Percentiles rank a stretch among this genome's conserved stretches.
phyloP scores from a whole-genome alignment of 2,797 vertebrate genomes.

The Sphenopsis melanotis region DNA sequence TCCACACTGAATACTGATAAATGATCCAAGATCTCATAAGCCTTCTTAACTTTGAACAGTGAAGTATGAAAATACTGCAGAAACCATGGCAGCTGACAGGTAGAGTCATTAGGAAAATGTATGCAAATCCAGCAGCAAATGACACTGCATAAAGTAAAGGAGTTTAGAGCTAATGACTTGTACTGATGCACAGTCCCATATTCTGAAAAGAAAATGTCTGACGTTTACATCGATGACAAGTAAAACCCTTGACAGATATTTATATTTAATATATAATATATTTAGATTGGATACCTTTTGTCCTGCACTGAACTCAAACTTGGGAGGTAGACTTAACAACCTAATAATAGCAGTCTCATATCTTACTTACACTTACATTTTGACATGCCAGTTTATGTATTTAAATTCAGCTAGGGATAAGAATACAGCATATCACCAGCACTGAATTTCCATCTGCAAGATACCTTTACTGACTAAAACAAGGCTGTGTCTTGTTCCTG shows the following conservation, averaged over 20 bases:
- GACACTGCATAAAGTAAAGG: slow-evolving; percentile 26
- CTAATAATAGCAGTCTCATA: neutral
- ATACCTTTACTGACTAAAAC: neutral
- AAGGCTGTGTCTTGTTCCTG: neutral
- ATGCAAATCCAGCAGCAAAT: slow-evolving; percentile 45
- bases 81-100: slow-evolving; percentile 35
- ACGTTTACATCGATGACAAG: neutral
- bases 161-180: neutral
- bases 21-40: slow-evolving; percentile 66
- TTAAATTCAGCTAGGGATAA: neutral
- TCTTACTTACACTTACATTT: neutral
- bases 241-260: neutral
- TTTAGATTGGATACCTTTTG: neutral
- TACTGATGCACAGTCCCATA: neutral
- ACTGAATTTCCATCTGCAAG: neutral
- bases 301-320: neutral
- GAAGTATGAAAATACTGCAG: slow-evolving; percentile 42
- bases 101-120: neutral
- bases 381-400: neutral
- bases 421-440: neutral
- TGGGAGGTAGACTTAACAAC: neutral
- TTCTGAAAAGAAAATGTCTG: neutral
- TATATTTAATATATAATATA: neutral
- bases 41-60: slow-evolving; percentile 56
- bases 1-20: slow-evolving; percentile 23